Evolutionary conservation across 30 jellyfish, hydroid and myxozoan species (phyloP).

Genomic region (Aurelia sp.): DNA sequence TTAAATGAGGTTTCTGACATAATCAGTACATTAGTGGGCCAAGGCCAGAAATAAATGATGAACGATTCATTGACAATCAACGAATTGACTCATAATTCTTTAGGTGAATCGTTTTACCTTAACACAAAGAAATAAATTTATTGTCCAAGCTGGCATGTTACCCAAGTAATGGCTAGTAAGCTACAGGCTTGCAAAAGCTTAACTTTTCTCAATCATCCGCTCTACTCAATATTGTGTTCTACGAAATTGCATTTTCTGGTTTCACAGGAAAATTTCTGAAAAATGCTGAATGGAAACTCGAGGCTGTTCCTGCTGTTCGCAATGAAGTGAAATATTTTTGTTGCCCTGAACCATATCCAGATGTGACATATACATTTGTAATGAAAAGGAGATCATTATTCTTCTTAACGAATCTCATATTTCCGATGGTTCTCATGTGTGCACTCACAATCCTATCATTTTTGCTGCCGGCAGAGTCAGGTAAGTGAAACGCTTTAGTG

Average conservation of each 20-base stretch:
- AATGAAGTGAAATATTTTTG: slow-evolving; percentile 69
- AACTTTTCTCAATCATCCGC: too few relatives aligned
- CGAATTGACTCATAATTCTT: too few relatives aligned
- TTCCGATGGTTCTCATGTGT: slow-evolving; percentile 78
- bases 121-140: too few relatives aligned
- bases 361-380: slow-evolving; percentile 64
- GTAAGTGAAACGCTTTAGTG: neutral
- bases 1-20: too few relatives aligned
- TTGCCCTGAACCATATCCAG: slow-evolving; percentile 81
- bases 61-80: too few relatives aligned
- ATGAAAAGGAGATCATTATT: slow-evolving; percentile 70
- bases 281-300: slow-evolving; percentile 82
- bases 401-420: slow-evolving; percentile 63
- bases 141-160: too few relatives aligned
- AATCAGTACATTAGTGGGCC: too few relatives aligned
- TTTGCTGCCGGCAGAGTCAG: slow-evolving; percentile 85
- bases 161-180: too few relatives aligned
- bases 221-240: neutral
- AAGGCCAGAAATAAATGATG: too few relatives aligned
- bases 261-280: slow-evolving; percentile 48
- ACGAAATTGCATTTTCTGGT: neutral
- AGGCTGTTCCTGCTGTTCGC: slow-evolving; percentile 63
- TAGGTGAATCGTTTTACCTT: too few relatives aligned
- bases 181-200: too few relatives aligned
- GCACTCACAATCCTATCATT: slow-evolving; percentile 76